Evolutionary conservation across 1,140 invertebrate genomes (phyloP), one percentile per base, ranked within the genome.

Genomic region (Caenorhabditis tropicalis): DNA sequence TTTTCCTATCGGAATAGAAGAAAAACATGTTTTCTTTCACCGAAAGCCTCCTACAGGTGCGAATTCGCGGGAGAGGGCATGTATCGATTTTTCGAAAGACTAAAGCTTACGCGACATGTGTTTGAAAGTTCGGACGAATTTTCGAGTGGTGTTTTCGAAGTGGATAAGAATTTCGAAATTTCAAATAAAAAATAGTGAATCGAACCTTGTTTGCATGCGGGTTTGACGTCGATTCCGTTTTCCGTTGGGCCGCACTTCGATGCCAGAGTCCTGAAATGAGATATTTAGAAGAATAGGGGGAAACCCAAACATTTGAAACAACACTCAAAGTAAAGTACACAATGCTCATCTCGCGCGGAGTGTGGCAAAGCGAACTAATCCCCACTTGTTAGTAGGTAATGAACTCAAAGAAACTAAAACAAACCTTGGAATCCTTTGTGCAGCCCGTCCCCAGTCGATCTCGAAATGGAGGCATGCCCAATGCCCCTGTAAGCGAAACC

Each of bases 171-270:
- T 5, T 51, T 51, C 48, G n/a, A 51, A 56, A 10, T 56, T 56
- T 56, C 24, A n/a, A 56, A 27, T 27, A 27, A 56, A 56, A 56
- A 56, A 19, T 10, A 2, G 31, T 19, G 27, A 70, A 39, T 9
- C 65, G n/a, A 74, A 74, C 65, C 65, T 74, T 74, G 65, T 74
- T 74, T 74, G 65, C 65, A 74, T 74, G 65, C 36, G 65, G 36
- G 65, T 36, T 74, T 36, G 65, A 74, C 43, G 65, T 10, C 65
- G 65, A 46, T 74, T 74, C n/a, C 36, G 65, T 15, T 74, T 74
- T 74, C 12, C 65, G 43, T 74, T 74, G 12, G 65, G 65, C 43
- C 33, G 36, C n/a, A 74, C 19, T 24, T 74, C 65, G 36, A 74
- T 74, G 19, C 65, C 65, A 24, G 65, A 74, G 36, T 74, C 65